Conservation (phyloP, 1,140 invertebrate species). For the Atopsyche davidsoni region DNA sequence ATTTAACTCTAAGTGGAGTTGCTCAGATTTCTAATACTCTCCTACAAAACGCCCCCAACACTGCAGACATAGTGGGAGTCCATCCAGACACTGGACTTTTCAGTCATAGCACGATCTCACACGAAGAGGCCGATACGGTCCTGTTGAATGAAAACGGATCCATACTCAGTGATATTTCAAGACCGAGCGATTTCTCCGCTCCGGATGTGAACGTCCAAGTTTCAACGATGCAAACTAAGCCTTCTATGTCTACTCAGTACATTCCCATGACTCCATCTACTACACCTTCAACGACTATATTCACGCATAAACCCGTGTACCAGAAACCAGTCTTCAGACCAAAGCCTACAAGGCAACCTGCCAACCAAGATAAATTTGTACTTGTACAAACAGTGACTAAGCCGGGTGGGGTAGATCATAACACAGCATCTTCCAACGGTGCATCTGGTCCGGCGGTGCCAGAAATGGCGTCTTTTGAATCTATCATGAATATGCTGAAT, state of each 20-base stretch:
- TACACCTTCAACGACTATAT: conserved; percentile 33
- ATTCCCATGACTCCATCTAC: conserved; percentile 33
- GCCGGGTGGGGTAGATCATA: conserved; percentile 10
- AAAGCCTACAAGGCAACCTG: conserved; percentile 37
- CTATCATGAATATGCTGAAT: conserved; percentile 62
- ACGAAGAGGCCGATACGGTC: conserved; percentile 58
- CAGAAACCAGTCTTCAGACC: conserved; percentile 44
- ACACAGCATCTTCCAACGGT: conserved; percentile 27
- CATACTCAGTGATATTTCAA: conserved; percentile 49
- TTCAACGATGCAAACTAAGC: conserved; percentile 46
- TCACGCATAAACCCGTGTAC: conserved; percentile 39
- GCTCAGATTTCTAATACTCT: conserved; percentile 49
- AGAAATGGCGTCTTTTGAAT: conserved; percentile 52
- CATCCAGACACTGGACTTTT: conserved; percentile 29
- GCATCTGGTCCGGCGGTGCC: conserved; percentile 38
- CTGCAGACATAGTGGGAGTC: neutral
- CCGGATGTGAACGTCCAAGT: conserved; percentile 36
- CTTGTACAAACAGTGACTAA: conserved; percentile 35
- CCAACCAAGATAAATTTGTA: conserved; percentile 32
- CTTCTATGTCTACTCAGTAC: conserved; percentile 34
- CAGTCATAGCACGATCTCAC: conserved; percentile 50
- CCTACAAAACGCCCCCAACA: conserved; percentile 32
- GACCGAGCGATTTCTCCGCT: conserved; percentile 52
- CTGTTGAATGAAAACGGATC: conserved; percentile 58
- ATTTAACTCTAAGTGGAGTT: conserved; percentile 36